These are phyloP conservation scores for Uloborus plumipes DNA, from an alignment of 2,888 invertebrate species.

Conservation along the genomic window DNA sequence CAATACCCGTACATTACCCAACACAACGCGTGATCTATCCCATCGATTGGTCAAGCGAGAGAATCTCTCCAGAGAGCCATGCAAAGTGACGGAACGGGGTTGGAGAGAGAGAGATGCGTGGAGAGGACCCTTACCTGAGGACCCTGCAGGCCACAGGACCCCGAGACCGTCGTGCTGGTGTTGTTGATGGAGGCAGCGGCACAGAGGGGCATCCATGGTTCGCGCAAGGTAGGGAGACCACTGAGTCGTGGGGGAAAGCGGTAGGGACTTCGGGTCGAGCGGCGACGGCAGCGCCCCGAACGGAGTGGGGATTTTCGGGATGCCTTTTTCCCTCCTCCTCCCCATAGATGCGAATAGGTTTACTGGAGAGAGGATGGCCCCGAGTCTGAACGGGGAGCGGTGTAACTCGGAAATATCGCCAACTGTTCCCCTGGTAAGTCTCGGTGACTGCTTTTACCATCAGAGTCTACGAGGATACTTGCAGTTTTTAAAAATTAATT, in stretches of 20 bases:
- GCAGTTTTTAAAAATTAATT: too few species aligned
- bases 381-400: too few species aligned
- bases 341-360: too few species aligned
- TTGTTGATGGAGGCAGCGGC: conserved; percentile 16
- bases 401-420: too few species aligned
- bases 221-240: conserved; percentile 29
- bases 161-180: conserved; percentile 40
- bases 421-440: too few species aligned
- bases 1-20: conserved; percentile 42
- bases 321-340: background rate
- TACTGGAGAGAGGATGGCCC: too few species aligned
- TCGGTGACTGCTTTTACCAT: too few species aligned
- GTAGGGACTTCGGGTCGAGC: conserved; percentile 23
- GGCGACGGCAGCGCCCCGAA: conserved; percentile 28
- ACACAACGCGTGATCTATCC: conserved; percentile 45
- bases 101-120: too few species aligned
- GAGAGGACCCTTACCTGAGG: conserved; percentile 37
- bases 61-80: background rate
- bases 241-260: background rate
- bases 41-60: conserved; percentile 57
- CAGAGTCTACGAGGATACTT: too few species aligned
- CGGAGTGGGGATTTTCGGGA: background rate
- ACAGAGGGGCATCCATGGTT: conserved; percentile 44
- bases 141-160: conserved; percentile 53
- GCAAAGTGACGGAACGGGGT: background rate